Evolutionary conservation across 2,888 invertebrate species (phyloP).

Genomic region (Mesochorus sp.): DNA sequence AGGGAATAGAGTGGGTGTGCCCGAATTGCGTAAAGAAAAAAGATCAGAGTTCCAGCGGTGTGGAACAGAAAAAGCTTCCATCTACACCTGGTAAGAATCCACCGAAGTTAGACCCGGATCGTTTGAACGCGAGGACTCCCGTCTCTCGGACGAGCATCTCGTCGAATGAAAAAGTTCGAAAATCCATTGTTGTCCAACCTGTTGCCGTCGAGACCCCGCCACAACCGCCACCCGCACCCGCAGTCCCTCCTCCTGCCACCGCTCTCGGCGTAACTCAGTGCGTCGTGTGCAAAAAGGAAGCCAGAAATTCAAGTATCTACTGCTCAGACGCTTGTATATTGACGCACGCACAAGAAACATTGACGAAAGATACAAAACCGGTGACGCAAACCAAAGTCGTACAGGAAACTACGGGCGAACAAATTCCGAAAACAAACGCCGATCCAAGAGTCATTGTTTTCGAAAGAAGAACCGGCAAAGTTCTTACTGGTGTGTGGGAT

Average conservation of each 20-base stretch:
- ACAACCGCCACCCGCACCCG: no score
- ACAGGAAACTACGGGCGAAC: constrained; percentile 66
- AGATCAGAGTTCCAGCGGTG: constrained; percentile 68
- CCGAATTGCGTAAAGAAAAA: constrained; percentile 89
- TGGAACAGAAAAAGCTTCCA: constrained; percentile 42
- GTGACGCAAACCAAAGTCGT: constrained; percentile 68
- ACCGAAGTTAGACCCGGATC: constrained; percentile 26
- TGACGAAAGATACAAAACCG: constrained; percentile 77
- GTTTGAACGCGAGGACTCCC: no score
- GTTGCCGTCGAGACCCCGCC: neutral
- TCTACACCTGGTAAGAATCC: constrained; percentile 18
- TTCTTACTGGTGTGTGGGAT: constrained; percentile 81
- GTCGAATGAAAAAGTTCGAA: constrained; percentile 33
- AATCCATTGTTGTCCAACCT: constrained; percentile 6
- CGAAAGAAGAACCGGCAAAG: constrained; percentile 90
- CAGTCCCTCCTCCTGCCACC: neutral
- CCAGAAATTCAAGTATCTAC: constrained; percentile 92
- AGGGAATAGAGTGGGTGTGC: constrained; percentile 94
- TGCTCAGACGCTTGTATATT: constrained; percentile 95
- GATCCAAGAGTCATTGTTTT: constrained; percentile 88
- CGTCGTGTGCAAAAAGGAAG: constrained; percentile 90
- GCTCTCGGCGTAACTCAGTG: constrained; percentile 83
- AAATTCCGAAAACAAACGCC: constrained; percentile 64
- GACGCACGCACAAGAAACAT: constrained; percentile 89
- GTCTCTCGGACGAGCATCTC: neutral